Evolutionary conservation across 2,888 invertebrate species (phyloP), one percentile per base, ranked within the genome.

Genomic region (Drosophila affinis): DNA sequence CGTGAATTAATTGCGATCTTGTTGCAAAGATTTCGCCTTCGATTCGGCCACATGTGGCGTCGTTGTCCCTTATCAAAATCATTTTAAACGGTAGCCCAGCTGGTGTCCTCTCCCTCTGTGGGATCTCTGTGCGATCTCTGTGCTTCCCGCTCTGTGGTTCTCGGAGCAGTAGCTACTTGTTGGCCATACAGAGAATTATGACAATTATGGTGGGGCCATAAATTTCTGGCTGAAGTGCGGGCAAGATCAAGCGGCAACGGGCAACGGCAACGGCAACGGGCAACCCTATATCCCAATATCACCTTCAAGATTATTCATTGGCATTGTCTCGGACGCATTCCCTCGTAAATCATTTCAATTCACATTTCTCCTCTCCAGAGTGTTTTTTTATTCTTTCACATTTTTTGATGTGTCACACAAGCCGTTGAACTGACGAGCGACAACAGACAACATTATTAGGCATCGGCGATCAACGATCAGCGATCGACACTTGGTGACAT

Each of bases 1-100:
- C 86, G 85, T 82, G 88, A 91, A 91, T 91, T 92, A 91, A 91
- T 91, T 91, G 90, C 89, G 87, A 91, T 90, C 91, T 90, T 87
- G 90, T 91, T 91, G 85, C 70, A 62, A 64, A 74, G 76, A 71
- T 61, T 62, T 49, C 34, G 47, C 18, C 21, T 47, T 32, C 49
- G 45, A 49, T 48, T 72, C 56, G 53, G 51, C 82, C 87, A 87
- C 84, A 84, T 88, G 87, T 83, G 87, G 84, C 71, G 77, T 72
- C 62, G 45, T 49, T 46, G 60, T 62, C 83, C 87, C 89, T 88
- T 87, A 85, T 85, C 87, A 39, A 14, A 85, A 87, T 24, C 3
- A 87, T 81, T 79, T 68, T 84, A 85, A 85, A 85, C 88, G 87
- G 88, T 88, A 87, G 85, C 85, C 79, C 85, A 88, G 89, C 88